Base-by-base conservation (phyloP, 37 sponge, comb jelly and placozoan genomes). In the Tethya wilhelma region DNA sequence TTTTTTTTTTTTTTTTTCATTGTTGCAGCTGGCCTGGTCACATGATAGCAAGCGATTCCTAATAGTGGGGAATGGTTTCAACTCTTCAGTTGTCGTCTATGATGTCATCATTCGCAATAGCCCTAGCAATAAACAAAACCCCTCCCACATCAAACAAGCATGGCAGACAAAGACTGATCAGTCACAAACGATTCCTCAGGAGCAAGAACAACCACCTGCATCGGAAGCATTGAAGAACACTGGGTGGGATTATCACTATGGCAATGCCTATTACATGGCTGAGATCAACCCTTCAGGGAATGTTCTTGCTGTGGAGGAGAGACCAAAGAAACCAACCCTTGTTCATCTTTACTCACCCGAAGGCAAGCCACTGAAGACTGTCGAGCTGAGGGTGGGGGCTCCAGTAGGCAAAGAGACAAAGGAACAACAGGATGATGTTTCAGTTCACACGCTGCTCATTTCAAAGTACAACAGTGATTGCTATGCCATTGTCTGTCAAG, bases 21-120 rank as follows among this genome's bases (percentile, higher is more conserved):
- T 73, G 46, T 37, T 73, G 20, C 62, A 90, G 90, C 39, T 90
- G 44, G 75, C 82, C 6, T 90, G 90, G 90, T 84, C 85, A 29
- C 53, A 28, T 59, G 80, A 80, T 32, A 76, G 86, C 64, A 63
- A 53, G 1, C 41, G 75, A 12, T 69, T 90, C 38, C 45, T 85
- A 1, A 64, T 90, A 4, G 78, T 85, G 36, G 78, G 86, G 19
- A 90, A 81, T 85, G 90, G 90, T 2, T 42, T 42, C 22, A 22
- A 77, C n/a, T 90, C 90, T 1, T 72, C 79, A 32, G 36, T 84
- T 20, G 69, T 74, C 23, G 59, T 89, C 46, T 89, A 89, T 55
- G 44, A 14, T 20, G 11, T 75, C 30, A 20, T 19, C 56, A 32
- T 2, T 33, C n/a, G n/a, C n/a, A n/a, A n/a, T n/a, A n/a, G n/a